Conservation (phyloP, 2,888 invertebrate species). For the Phyto melanocephala region DNA sequence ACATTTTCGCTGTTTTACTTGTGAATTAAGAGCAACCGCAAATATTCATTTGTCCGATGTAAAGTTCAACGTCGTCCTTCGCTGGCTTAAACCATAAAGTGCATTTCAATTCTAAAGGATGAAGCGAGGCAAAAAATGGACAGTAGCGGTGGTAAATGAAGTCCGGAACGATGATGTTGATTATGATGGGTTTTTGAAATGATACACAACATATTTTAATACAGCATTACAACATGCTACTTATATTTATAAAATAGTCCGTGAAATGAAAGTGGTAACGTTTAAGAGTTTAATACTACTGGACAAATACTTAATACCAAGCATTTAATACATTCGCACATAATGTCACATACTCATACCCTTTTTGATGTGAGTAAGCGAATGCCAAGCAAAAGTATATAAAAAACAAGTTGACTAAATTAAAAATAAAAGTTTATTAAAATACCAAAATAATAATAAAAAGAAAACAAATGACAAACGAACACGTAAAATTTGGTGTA, state of each 20-base stretch:
- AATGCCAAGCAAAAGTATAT: constrained; percentile 62
- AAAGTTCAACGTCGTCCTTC: constrained; percentile 73
- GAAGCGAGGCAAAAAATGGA: background rate
- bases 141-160: constrained; percentile 26
- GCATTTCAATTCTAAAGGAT: background rate
- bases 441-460: constrained; percentile 68
- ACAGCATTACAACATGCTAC: constrained; percentile 47
- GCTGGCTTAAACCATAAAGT: background rate
- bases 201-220: constrained; percentile 55
- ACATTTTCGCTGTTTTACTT: constrained; percentile 74
- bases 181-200: constrained; percentile 63
- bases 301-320: constrained; percentile 57
- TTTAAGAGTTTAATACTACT: constrained; percentile 32
- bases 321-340: constrained; percentile 55
- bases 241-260: constrained; percentile 44
- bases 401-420: constrained; percentile 74
- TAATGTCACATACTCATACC: background rate
- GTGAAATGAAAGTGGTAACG: background rate
- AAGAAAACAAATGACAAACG: too few relatives aligned
- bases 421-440: constrained; percentile 76
- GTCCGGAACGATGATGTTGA: constrained; percentile 65
- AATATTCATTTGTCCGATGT: constrained; percentile 79
- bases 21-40: constrained; percentile 79
- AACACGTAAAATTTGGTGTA: constrained; percentile 38
- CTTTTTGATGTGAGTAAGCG: constrained; percentile 1